These are phyloP conservation scores for Drosophila anceps DNA, from an alignment of 2,888 invertebrate genomes.

Conservation along the genomic window DNA sequence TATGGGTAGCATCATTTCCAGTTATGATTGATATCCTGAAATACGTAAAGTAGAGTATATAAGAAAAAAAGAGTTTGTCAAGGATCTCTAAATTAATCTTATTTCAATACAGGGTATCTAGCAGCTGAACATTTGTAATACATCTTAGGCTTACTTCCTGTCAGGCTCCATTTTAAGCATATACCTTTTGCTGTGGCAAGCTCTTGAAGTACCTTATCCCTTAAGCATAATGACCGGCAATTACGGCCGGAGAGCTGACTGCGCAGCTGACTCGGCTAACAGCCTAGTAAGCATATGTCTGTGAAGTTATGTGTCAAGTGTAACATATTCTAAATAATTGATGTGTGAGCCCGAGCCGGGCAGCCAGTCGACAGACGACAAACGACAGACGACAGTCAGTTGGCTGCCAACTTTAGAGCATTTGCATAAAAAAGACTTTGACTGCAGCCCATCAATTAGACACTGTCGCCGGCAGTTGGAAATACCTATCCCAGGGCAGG, in stretches of 20 bases:
- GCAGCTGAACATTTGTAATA: not conserved
- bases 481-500: slow-evolving; percentile 39
- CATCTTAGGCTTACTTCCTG: not conserved
- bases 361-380: slow-evolving; percentile 1
- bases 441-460: slow-evolving; percentile 71
- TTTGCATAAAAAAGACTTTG: slow-evolving; percentile 70
- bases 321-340: slow-evolving; percentile 78
- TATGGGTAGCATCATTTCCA: not conserved
- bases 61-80: no score
- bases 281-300: slow-evolving; percentile 55
- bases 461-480: slow-evolving; percentile 45
- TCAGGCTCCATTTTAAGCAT: slow-evolving; percentile 25
- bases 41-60: no score
- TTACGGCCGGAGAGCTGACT: slow-evolving; percentile 50
- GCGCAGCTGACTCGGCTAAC: slow-evolving; percentile 50
- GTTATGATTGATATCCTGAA: no score
- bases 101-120: not conserved
- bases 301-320: slow-evolving; percentile 73
- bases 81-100: not conserved
- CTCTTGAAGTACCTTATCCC: slow-evolving; percentile 43
- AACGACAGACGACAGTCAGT: not conserved
- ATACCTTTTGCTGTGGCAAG: slow-evolving; percentile 16
- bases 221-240: slow-evolving; percentile 76
- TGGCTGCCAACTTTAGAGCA: slow-evolving; percentile 45
- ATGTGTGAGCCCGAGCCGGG: slow-evolving; percentile 53